Evolutionary conservation across 35 echinoderm and acorn worm genomes (phyloP).

Genomic region (Patiria miniata): DNA sequence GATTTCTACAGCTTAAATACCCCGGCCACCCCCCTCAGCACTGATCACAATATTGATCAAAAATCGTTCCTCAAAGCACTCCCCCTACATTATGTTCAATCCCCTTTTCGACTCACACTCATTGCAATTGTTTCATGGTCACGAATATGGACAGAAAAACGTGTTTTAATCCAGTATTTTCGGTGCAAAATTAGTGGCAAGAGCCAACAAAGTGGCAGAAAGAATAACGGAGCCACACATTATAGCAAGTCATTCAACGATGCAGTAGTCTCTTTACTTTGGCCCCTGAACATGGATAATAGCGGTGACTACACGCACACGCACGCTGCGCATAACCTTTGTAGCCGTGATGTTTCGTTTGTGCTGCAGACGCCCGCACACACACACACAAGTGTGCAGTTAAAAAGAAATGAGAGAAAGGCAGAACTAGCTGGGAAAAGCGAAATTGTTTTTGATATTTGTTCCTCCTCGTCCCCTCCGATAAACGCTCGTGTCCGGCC

Average conservation of each 20-base stretch:
- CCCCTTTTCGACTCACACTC: too few species aligned
- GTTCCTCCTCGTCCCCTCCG: neutral
- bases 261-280: slow-evolving; percentile 31
- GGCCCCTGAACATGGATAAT: slow-evolving; percentile 23
- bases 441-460: neutral
- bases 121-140: too few species aligned
- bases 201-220: neutral
- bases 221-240: neutral
- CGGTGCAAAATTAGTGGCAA: neutral
- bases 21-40: neutral
- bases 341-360: neutral
- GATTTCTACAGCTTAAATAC: slow-evolving; percentile 13
- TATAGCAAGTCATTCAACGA: neutral
- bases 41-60: neutral
- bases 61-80: neutral
- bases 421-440: neutral
- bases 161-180: neutral
- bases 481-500: neutral
- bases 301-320: neutral
- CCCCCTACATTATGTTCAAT: neutral
- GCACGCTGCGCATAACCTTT: slow-evolving; percentile 11
- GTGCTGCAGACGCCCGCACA: neutral
- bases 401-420: neutral
- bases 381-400: neutral
- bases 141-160: neutral